Conservation (phyloP, 64 coral and sea anemone genomes). For the Montipora foliosa region DNA sequence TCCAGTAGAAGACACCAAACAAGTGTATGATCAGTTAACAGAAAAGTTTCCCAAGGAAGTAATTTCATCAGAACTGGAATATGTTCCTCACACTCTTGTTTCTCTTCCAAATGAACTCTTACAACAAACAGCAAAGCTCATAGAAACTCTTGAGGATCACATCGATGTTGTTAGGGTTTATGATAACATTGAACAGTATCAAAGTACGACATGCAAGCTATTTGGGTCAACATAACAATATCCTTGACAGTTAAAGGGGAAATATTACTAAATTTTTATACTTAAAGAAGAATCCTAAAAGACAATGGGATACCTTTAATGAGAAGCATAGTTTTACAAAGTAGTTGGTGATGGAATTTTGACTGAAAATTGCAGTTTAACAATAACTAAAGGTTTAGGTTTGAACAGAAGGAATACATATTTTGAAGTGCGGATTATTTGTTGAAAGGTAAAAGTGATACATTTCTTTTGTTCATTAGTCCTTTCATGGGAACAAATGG, state of each 20-base stretch:
- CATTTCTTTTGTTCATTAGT: too few relatives aligned
- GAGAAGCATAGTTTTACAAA: too few relatives aligned
- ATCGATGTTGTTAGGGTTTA: constrained; percentile 89
- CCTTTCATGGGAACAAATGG: too few relatives aligned
- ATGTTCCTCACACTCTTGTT: constrained; percentile 82
- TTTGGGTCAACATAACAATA: constrained; percentile 28
- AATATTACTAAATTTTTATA: too few relatives aligned
- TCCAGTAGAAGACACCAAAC: constrained; percentile 76
- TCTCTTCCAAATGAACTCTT: constrained; percentile 68
- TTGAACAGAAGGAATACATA: too few relatives aligned
- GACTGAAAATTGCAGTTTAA: too few relatives aligned
- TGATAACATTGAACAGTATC: constrained; percentile 92
- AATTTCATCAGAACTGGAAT: constrained; percentile 86
- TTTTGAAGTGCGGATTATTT: too few relatives aligned
- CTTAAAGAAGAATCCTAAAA: too few relatives aligned
- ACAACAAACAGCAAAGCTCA: constrained; percentile 84
- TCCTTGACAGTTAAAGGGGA: not conserved
- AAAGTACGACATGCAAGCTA: constrained; percentile 93
- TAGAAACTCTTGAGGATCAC: constrained; percentile 85
- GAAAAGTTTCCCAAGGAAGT: constrained; percentile 41
- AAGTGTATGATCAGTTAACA: constrained; percentile 82
- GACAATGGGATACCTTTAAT: too few relatives aligned
- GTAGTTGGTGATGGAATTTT: too few relatives aligned
- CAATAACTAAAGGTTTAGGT: too few relatives aligned
- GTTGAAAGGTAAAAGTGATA: too few relatives aligned